Conservation (phyloP, 2,113 vertebrate genomes). For the Hoplias malabaricus region DNA sequence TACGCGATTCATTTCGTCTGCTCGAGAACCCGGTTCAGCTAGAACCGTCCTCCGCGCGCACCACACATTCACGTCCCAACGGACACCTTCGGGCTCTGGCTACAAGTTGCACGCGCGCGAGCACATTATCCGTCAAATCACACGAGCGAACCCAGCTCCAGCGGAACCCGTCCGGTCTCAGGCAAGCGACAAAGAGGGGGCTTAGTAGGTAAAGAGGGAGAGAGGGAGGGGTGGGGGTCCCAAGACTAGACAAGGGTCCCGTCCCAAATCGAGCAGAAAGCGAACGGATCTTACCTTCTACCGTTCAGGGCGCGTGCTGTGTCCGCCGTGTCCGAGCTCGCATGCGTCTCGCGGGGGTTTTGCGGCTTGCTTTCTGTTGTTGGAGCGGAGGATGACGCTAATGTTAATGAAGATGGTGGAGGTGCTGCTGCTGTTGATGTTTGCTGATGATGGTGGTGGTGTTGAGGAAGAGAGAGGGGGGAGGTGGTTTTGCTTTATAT, state of each 20-base stretch:
- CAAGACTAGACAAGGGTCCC: neutral
- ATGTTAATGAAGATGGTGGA: neutral
- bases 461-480: neutral
- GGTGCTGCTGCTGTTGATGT: neutral
- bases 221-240: too few species aligned
- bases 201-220: too few species aligned
- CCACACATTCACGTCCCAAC: too few species aligned
- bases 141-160: too few species aligned
- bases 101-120: neutral
- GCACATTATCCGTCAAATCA: too few species aligned
- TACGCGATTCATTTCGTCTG: too few species aligned
- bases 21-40: too few species aligned
- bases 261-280: neutral
- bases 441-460: neutral
- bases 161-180: too few species aligned
- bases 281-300: conserved; percentile 25
- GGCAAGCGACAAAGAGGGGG: too few species aligned
- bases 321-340: neutral
- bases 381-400: neutral
- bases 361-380: neutral
- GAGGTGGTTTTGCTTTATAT: neutral
- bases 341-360: neutral
- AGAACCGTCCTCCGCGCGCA: too few species aligned
- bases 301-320: conserved; percentile 19
- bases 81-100: neutral